Conservation (phyloP, 2,797 vertebrate species). For the Coregonus suidteri region DNA sequence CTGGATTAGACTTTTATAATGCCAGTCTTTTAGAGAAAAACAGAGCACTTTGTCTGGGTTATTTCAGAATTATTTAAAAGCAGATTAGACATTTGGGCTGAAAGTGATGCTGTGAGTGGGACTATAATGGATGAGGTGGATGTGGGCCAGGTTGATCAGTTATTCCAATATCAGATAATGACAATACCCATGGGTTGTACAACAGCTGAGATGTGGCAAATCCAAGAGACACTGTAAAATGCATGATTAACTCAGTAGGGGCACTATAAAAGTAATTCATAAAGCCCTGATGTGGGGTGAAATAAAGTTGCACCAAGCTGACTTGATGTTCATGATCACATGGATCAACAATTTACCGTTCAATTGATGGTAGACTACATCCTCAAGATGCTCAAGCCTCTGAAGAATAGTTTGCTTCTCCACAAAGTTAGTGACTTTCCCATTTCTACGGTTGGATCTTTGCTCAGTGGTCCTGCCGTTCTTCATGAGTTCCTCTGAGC, state of each 20-base stretch:
- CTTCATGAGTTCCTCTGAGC: conserved; percentile 74
- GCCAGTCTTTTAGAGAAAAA: not conserved
- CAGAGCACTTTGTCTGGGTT: not conserved
- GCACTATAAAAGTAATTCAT: not conserved
- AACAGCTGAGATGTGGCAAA: not conserved
- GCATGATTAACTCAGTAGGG: not conserved
- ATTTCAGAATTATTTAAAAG: not conserved
- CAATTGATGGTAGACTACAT: conserved; percentile 81
- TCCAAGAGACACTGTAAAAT: not conserved
- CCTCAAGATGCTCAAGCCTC: conserved; percentile 80
- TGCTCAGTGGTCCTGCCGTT: conserved; percentile 69
- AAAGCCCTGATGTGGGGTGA: not conserved
- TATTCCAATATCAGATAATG: not conserved
- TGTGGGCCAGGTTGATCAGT: not conserved
- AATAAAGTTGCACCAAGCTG: not conserved
- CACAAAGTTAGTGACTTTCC: conserved; percentile 57
- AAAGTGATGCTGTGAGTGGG: not conserved
- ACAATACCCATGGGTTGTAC: not conserved
- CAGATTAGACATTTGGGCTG: not conserved
- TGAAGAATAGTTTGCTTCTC: conserved; percentile 80
- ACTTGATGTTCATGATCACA: not conserved
- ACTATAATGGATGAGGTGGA: not conserved
- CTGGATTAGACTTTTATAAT: not conserved
- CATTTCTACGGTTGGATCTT: conserved; percentile 66
- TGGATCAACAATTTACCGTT: conserved; percentile 67